Conservation (phyloP, 2,113 vertebrate species). For the Bubalus kerabau region DNA sequence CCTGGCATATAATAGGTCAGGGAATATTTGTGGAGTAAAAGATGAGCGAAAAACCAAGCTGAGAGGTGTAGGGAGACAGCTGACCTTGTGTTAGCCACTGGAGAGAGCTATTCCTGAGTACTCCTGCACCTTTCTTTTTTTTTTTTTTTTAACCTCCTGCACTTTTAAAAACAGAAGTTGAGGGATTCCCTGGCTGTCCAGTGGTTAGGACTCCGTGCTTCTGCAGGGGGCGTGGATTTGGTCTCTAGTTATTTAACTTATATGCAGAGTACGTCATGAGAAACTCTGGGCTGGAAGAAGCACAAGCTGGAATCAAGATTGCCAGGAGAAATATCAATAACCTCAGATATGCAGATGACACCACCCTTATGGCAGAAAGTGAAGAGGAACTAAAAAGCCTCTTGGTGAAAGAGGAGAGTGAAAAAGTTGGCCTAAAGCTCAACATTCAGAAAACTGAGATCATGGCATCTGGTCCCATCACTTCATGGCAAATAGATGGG, state of each 20-base stretch:
- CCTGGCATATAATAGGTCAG: not conserved
- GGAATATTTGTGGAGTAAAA: not conserved
- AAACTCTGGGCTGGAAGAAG: too few relatives aligned
- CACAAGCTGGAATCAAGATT: too few relatives aligned
- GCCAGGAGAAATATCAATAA: too few relatives aligned
- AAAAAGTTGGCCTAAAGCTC: too few relatives aligned
- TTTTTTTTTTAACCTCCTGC: not conserved
- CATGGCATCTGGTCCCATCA: too few relatives aligned
- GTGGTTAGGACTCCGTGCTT: not conserved
- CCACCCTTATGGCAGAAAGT: too few relatives aligned
- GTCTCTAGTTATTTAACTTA: not conserved
- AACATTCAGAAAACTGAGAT: too few relatives aligned
- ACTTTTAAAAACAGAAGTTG: not conserved
- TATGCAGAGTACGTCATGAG: too few relatives aligned
- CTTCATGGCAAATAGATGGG: too few relatives aligned
- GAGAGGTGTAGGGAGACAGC: not conserved
- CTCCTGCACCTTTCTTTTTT: not conserved
- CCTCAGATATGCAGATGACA: too few relatives aligned
- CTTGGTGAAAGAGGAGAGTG: too few relatives aligned
- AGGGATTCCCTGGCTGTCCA: not conserved
- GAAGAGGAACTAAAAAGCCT: too few relatives aligned
- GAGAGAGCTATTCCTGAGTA: not conserved
- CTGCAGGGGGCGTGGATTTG: not conserved
- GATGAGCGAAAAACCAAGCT: not conserved
- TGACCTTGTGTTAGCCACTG: not conserved